Conservation (phyloP, 2,113 vertebrate genomes). For the Choloepus hoffmanni region DNA sequence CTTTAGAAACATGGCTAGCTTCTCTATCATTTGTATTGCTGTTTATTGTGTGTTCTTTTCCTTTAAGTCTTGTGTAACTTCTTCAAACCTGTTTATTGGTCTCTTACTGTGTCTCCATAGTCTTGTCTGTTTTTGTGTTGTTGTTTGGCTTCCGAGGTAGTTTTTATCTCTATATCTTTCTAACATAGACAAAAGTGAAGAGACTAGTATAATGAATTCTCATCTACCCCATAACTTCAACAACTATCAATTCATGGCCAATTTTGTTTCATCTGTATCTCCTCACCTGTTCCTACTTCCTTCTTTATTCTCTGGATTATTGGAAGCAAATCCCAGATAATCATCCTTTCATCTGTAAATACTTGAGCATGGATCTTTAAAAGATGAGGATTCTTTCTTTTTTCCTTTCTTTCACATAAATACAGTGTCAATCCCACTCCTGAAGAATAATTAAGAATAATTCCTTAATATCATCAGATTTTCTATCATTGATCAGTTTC, state of each 20-base stretch:
- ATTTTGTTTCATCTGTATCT: not conserved
- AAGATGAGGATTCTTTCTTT: constrained; percentile 43
- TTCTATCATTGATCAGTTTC: not conserved
- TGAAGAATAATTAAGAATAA: constrained; percentile 8
- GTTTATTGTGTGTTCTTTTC: not conserved
- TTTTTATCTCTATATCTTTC: constrained; percentile 17
- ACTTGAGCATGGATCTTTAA: constrained; percentile 36
- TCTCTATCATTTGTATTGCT: not conserved
- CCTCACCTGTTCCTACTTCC: not conserved
- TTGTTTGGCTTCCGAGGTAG: not conserved
- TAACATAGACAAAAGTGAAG: not conserved
- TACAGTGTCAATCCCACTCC: not conserved
- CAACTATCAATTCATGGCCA: not conserved
- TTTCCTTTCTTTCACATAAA: not conserved
- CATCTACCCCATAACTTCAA: not conserved
- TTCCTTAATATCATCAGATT: not conserved
- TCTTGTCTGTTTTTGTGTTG: not conserved
- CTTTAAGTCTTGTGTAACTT: constrained; percentile 28
- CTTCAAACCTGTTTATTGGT: not conserved
- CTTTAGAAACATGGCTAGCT: constrained; percentile 9
- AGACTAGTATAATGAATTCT: not conserved
- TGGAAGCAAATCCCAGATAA: constrained; percentile 2
- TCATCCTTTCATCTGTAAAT: not conserved
- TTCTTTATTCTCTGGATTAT: constrained; percentile 2
- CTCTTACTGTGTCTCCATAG: not conserved